These are phyloP conservation scores for Ruditapes philippinarum DNA, from an alignment of 1,140 invertebrate genomes.

Conservation along the genomic window DNA sequence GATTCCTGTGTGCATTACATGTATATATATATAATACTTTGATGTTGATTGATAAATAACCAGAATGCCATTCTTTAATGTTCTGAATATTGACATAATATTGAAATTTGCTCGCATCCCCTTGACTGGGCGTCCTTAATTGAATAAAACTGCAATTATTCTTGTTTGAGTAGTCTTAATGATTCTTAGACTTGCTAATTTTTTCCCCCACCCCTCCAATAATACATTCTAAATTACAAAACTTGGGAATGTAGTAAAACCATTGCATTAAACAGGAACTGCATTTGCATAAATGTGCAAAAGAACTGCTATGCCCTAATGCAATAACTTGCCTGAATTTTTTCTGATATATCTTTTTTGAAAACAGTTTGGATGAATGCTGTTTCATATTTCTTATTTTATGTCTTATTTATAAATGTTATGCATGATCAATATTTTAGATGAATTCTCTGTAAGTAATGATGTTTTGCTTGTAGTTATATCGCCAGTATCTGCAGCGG, in stretches of 20 bases:
- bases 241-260: slow-evolving; percentile 59
- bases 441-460: not conserved
- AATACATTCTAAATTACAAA: slow-evolving; percentile 56
- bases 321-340: slow-evolving; percentile 66
- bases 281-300: slow-evolving; percentile 67
- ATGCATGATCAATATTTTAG: slow-evolving; percentile 28
- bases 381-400: slow-evolving; percentile 69
- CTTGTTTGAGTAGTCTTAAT: slow-evolving; percentile 64
- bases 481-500: slow-evolving; percentile 89
- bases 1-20: slow-evolving; percentile 35
- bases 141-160: slow-evolving; percentile 50
- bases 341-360: slow-evolving; percentile 44
- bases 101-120: slow-evolving; percentile 48
- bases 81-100: slow-evolving; percentile 16
- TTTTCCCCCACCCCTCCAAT: slow-evolving; percentile 40
- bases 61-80: slow-evolving; percentile 39
- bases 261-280: slow-evolving; percentile 46
- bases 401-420: slow-evolving; percentile 57
- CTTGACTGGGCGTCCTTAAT: slow-evolving; percentile 14
- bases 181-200: slow-evolving; percentile 56
- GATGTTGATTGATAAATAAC: slow-evolving; percentile 35
- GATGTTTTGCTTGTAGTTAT: slow-evolving; percentile 73
- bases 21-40: slow-evolving; percentile 18
- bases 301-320: slow-evolving; percentile 64
- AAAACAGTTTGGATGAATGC: slow-evolving; percentile 56